These are phyloP conservation scores for Chymomyza procnemis DNA, from an alignment of 2,888 invertebrate genomes.

Conservation along the genomic window DNA sequence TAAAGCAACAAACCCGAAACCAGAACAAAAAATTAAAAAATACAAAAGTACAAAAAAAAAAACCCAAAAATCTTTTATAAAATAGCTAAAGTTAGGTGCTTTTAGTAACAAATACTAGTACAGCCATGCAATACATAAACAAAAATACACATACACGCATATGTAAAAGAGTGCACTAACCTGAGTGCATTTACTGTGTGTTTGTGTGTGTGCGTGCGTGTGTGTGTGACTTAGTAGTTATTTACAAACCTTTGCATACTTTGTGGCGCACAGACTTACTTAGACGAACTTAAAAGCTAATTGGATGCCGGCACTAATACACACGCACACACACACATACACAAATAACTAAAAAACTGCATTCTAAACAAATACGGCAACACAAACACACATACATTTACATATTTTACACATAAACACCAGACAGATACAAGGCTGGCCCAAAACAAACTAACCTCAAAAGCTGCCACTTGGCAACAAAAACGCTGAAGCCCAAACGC, in stretches of 20 bases:
- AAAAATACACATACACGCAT: background rate
- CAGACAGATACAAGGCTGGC: background rate
- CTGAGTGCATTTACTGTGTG: slow-evolving; percentile 15
- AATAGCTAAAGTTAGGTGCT: slow-evolving; percentile 25
- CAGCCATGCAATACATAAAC: background rate
- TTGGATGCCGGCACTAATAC: background rate
- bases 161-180: background rate
- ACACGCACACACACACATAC: slow-evolving; percentile 2
- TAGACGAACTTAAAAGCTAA: background rate
- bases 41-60: too few relatives aligned
- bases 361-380: slow-evolving; percentile 17
- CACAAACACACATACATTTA: slow-evolving; percentile 15
- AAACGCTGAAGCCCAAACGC: slow-evolving; percentile 1
- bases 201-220: slow-evolving; percentile 22
- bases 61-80: slow-evolving; percentile 12
- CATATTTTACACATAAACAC: slow-evolving; percentile 3
- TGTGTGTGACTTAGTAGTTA: slow-evolving; percentile 18
- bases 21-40: slow-evolving; percentile 13
- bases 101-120: background rate
- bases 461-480: background rate
- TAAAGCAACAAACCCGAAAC: slow-evolving; percentile 19
- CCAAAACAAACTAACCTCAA: background rate
- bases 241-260: slow-evolving; percentile 64
- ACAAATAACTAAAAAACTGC: slow-evolving; percentile 1
- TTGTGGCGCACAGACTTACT: slow-evolving; percentile 23